Evolutionary conservation across 2,113 vertebrate genomes (phyloP).

Genomic region (Dolichallabes microphthalmus): DNA sequence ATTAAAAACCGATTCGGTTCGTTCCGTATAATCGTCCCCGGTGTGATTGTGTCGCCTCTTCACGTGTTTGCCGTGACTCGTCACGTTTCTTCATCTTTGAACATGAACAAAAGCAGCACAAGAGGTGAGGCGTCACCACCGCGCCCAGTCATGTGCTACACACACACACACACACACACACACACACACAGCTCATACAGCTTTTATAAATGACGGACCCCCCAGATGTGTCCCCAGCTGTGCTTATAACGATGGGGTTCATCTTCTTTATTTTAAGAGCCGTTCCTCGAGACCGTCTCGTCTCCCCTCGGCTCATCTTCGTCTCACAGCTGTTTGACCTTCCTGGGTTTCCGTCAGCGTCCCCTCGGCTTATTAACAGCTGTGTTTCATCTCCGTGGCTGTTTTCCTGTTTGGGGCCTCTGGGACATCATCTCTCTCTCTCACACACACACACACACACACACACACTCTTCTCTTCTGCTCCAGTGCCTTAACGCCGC

Average conservation of each 20-base stretch:
- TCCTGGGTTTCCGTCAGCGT: slow-evolving; percentile 1
- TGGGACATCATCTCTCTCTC: not conserved
- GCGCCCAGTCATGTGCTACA: not conserved
- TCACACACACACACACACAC: not conserved
- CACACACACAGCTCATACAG: not conserved
- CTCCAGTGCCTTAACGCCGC: not conserved
- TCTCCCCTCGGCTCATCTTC: not conserved
- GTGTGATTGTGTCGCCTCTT: not conserved
- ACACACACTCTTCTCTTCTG: not conserved
- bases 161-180: not conserved
- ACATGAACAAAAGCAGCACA: not conserved
- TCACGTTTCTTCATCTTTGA: not conserved
- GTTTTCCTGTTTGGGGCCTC: slow-evolving; percentile 15
- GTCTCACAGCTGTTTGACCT: not conserved
- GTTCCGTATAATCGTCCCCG: not conserved
- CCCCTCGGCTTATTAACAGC: not conserved
- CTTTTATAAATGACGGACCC: not conserved
- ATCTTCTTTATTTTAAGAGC: not conserved
- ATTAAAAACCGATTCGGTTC: not conserved
- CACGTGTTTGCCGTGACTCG: not conserved
- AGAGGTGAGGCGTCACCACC: not conserved
- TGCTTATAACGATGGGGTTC: not conserved
- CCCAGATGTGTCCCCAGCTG: not conserved
- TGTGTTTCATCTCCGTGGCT: not conserved
- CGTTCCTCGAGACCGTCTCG: not conserved